Evolutionary conservation across 2,113 vertebrate genomes (phyloP).

Genomic region (Oreochromis niloticus): DNA sequence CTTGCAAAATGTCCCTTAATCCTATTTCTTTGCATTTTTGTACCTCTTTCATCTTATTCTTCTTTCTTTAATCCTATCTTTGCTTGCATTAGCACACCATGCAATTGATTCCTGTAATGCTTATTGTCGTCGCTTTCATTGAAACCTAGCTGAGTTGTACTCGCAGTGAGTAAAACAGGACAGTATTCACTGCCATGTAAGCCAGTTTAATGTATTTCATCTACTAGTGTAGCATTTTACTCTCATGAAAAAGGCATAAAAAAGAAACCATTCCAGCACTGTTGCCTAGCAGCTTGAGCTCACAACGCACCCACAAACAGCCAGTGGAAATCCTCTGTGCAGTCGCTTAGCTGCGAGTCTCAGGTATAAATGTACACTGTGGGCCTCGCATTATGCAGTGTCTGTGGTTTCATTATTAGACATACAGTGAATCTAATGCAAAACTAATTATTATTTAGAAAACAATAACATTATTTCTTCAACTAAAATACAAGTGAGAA

Average conservation of each 20-base stretch:
- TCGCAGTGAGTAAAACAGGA: not conserved
- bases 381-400: not conserved
- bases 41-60: not conserved
- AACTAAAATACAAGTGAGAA: not conserved
- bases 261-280: not conserved
- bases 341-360: not conserved
- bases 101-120: not conserved
- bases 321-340: not conserved
- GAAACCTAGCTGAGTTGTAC: not conserved
- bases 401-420: not conserved
- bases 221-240: not conserved
- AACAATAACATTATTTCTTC: not conserved
- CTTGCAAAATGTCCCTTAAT: not conserved
- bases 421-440: not conserved
- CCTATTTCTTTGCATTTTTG: not conserved
- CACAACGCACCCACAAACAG: not conserved
- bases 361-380: not conserved
- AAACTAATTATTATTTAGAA: not conserved
- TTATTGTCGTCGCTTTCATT: not conserved
- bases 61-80: conserved; percentile 1
- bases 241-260: not conserved
- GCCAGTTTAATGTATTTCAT: not conserved
- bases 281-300: conserved; percentile 3
- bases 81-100: not conserved
- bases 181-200: not conserved